Base-by-base conservation (phyloP, 2,888 invertebrate genomes). In the Cephus nigrinus region DNA sequence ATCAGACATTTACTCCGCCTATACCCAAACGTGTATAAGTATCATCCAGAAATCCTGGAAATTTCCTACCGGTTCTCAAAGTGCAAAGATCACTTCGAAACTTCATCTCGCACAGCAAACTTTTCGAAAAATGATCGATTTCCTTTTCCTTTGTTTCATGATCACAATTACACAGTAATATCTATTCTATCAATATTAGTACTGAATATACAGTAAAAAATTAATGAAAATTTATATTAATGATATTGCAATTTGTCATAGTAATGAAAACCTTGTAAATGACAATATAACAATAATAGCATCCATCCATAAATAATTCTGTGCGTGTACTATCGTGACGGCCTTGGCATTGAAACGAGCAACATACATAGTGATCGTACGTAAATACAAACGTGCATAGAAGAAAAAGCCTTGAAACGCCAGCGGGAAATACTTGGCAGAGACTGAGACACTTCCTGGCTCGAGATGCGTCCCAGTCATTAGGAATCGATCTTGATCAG, bases 391-490 rank as follows among this genome's bases (percentile, higher is more conserved):
- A 55, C 23, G 55, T 15, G 55, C 55, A 55, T 55, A 55, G 23
- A 23, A 23, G 55, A 55, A 55, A 40, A 71, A 33, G 30, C 71
- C 71, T 71, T 71, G 71, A 71, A 33, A 71, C 32, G 71, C 9
- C 71, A 33, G 15, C 32, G 9, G 23, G 33, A 71, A 71, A 71
- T 71, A 71, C 71, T 71, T 71, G 71, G 71, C 71, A 71, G 31
- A 23, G 71, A 33, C 31, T 71, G 4, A 31, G 71, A 33, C 32
- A 71, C 71, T 71, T 33, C 32, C 71, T 31, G 55, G 55, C 55
- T 55, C 55, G 23, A 55, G 71, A 71, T 31, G 71, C 71, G 12
- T 71, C 71, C 12, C 71, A 55, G 55, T 55, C 55, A 55, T 15
- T 55, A 55, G 55, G 2, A 55, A 55, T 71, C 71, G 71, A 33